Base-by-base conservation (phyloP, 1,140 invertebrate genomes). In the Pteromalus puparum region DNA sequence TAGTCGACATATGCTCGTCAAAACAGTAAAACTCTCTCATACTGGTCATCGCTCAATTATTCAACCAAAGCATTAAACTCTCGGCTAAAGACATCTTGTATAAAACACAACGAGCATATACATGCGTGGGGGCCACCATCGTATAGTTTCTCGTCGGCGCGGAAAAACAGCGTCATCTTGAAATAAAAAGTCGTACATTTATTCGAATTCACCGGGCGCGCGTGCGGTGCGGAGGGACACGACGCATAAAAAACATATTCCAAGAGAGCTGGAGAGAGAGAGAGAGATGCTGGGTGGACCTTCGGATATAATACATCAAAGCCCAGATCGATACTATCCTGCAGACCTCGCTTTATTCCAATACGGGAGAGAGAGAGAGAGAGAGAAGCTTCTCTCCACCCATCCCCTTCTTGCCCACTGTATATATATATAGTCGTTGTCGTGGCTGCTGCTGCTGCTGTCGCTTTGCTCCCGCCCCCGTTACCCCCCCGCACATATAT, bases 161-260 rank as follows among this genome's bases (percentile, higher is more conserved):
- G 70, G 61, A 21, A 72, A 61, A 85, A 68, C 70, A 85, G 88
- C 88, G 89, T 91, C 89, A 89, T 90, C 85, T 88, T 85, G 89
- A 67, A 86, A 88, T 88, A 89, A 89, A 85, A 88, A 90, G 88
- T 90, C 86, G 89, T 89, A 91, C 90, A 90, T 91, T 91, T 91
- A 89, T 91, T 86, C 85, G 86, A 84, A 80, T 65, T 42, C 2
- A 18, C 9, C 18, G 67, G 85, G 34, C 34, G 73, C 72, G 38
- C 10, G 53, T 61, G 53, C 53, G 53, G 18, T 61, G 53, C 53
- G 53, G 53, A 61, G 53, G 53, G 53, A 61, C 53, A 61, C 18
- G 53, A 89, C 88, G 88, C 90, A 92, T 92, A 93, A 93, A 93
- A 92, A 93, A 92, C 91, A 93, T 92, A 93, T 93, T 93, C 90